phyloP scores from a whole-genome alignment of 2,888 invertebrate species.

The Cantharis rufa region DNA sequence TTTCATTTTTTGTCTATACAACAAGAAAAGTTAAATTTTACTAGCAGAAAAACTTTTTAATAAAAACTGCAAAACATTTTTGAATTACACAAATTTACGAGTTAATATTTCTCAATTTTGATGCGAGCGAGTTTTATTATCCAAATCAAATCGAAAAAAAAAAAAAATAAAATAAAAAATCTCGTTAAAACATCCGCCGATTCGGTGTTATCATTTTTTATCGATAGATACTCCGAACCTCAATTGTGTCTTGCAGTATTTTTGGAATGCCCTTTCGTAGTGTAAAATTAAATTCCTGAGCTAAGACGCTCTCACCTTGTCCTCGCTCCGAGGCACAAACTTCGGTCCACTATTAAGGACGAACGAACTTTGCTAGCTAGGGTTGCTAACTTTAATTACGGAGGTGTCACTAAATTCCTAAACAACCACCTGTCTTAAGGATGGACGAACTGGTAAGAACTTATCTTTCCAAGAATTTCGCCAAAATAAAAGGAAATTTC shows the following conservation, averaged over 20 bases:
- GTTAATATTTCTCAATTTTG: slow-evolving; percentile 23
- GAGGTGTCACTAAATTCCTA: slow-evolving; percentile 44
- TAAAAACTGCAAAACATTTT: not conserved
- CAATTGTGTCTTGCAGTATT: slow-evolving; percentile 31
- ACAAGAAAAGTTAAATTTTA: not conserved
- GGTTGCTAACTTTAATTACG: slow-evolving; percentile 45
- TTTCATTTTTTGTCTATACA: not conserved
- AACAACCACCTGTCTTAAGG: slow-evolving; percentile 39
- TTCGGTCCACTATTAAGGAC: slow-evolving; percentile 32
- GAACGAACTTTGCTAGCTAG: slow-evolving; percentile 31
- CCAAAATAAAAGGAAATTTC: not conserved
- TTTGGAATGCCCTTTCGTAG: slow-evolving; percentile 43
- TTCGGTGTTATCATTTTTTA: not conserved
- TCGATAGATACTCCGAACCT: not conserved
- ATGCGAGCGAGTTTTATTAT: not conserved
- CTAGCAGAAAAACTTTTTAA: not conserved
- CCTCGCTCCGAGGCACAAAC: slow-evolving; percentile 14
- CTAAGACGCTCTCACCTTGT: slow-evolving; percentile 38
- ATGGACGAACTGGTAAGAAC: slow-evolving; percentile 15
- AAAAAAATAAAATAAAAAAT: not conserved
- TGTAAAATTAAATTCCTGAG: slow-evolving; percentile 49
- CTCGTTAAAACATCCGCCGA: not conserved
- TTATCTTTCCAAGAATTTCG: not conserved
- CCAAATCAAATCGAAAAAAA: not conserved
- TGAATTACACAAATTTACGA: not conserved